Evolutionary conservation across 2,113 vertebrate genomes (phyloP).

Genomic region (Stegostoma tigrinum): DNA sequence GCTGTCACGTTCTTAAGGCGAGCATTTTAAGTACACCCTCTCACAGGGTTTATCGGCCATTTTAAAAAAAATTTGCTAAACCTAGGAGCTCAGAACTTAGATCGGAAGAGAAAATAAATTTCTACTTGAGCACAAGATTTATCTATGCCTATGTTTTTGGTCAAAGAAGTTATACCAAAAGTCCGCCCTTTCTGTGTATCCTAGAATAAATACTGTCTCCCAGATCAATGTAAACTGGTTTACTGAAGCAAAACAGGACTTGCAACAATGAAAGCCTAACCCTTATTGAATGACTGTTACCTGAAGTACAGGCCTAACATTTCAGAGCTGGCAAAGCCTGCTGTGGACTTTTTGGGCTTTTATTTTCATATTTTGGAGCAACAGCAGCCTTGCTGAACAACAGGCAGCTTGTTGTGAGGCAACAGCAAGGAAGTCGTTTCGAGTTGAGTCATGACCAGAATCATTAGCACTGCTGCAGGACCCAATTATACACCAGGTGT

Average conservation of each 20-base stretch:
- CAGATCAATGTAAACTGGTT: neutral
- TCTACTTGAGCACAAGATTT: neutral
- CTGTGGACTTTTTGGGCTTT: neutral
- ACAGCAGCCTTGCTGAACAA: neutral
- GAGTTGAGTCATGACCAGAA: neutral
- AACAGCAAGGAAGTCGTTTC: no score
- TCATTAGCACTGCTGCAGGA: neutral
- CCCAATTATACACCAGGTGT: conserved; percentile 1
- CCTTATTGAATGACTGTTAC: neutral
- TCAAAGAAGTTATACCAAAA: neutral
- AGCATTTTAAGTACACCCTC: neutral
- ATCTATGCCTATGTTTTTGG: neutral
- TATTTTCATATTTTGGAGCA: neutral
- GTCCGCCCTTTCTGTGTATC: neutral
- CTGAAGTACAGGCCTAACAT: neutral
- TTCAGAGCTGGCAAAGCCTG: neutral
- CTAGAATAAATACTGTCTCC: neutral
- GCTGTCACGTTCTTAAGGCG: neutral
- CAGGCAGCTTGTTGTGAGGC: neutral
- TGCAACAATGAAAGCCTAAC: neutral
- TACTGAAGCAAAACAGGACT: neutral
- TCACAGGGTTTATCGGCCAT: no score
- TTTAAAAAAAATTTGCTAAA: no score
- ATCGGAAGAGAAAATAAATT: no score
- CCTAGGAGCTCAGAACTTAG: no score